phyloP scores from a whole-genome alignment of 2,888 invertebrate genomes.

The Linhomoeus sp. region DNA sequence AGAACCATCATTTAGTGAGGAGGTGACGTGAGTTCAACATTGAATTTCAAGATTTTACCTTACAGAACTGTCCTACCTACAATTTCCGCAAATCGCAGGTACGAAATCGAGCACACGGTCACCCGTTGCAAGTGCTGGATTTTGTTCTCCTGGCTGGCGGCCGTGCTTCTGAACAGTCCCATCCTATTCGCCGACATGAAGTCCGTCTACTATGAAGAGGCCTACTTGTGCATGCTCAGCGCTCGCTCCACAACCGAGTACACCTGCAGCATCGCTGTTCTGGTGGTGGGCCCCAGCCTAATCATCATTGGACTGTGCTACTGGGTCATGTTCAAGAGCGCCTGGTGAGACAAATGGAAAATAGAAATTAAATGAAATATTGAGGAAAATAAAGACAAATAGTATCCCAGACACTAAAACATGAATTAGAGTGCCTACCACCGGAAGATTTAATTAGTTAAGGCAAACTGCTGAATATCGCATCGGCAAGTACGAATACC shows the following conservation, averaged over 20 bases:
- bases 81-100: slow-evolving; percentile 61
- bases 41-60: no score
- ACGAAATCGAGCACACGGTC: slow-evolving; percentile 72
- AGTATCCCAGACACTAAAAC: no score
- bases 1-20: no score
- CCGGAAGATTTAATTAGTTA: no score
- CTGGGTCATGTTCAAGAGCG: slow-evolving; percentile 78
- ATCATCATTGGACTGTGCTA: slow-evolving; percentile 86
- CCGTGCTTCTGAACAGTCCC: slow-evolving; percentile 82
- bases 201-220: slow-evolving; percentile 58
- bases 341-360: no score
- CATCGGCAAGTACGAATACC: no score
- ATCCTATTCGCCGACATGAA: slow-evolving; percentile 52
- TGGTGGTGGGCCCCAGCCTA: slow-evolving; percentile 77
- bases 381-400: no score
- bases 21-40: no score
- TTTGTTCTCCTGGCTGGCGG: slow-evolving; percentile 89
- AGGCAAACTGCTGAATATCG: no score
- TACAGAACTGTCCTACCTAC: no score
- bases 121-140: slow-evolving; percentile 91
- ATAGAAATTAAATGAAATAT: no score
- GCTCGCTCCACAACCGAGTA: slow-evolving; percentile 34
- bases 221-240: slow-evolving; percentile 60
- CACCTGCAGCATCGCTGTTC: slow-evolving; percentile 67
- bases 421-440: no score